Base-by-base conservation (phyloP, 2,888 invertebrate species). In the Diploptera punctata region DNA sequence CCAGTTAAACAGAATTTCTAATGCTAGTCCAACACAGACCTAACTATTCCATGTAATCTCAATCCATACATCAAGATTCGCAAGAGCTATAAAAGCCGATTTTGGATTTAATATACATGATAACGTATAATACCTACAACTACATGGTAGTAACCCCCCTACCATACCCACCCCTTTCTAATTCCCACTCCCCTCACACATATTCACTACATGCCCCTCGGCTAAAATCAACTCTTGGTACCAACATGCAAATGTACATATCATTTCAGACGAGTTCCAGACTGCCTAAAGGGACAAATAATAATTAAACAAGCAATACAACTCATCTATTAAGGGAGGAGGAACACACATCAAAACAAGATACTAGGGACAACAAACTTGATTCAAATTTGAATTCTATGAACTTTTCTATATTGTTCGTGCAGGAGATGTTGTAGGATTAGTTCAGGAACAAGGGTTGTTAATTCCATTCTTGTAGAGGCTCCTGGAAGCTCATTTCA, bases 301-400 rank as follows among this genome's bases (percentile, higher is more conserved):
- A 65, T 26, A 65, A 65, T 65, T 65, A 65, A 65, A 65, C 65
- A 65, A 65, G 47, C 65, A 65, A 47, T 47, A 65, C 65, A 65
- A 24, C 16, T 26, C 43, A 65, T 65, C 65, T 44, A 65, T 65
- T 47, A 65, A 26, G 65, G 65, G 47, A 21, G 26, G 47, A 33
- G 65, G 47, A 65, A 65, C 44, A 47, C 24, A 24, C 38, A 62
- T 43, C 62, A 43, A 43, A 43, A 26, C 47, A 65, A 65, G 65
- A 47, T 47, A 65, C 47, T 33, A 33, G 65, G 29, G 29, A 24
- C 16, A 26, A 57, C 16, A 29, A 29, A 31, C 7, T n/a, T 19
- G 19, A 18, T 49, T 38, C 24, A 9, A 26, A 4, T 2, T n/a
- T n/a, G 31, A 57, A 57, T 57, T 57, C 29, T 57, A 57, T 29